Base-by-base conservation (phyloP, 2,113 vertebrate species). In the Ochotona princeps region DNA sequence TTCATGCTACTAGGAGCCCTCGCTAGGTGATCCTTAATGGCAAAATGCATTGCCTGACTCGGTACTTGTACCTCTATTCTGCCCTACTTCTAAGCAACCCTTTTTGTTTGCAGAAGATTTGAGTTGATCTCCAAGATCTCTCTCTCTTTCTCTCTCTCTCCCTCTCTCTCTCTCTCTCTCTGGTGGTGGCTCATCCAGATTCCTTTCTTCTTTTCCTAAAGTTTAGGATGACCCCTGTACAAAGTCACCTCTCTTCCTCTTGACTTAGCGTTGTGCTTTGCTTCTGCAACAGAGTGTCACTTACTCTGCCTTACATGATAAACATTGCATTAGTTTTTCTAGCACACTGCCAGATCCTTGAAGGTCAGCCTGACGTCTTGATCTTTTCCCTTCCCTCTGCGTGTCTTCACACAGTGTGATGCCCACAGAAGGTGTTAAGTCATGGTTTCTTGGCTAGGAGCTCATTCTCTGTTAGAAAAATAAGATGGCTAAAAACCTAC, bases 201-300 rank as follows among this genome's bases (percentile, higher is more conserved):
- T 12, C 90, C 94, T 49, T 66, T 32, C 65, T 84, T 51, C 63
- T 61, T 89, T 73, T 92, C n/a, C 25, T 12, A 28, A 87, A 92
- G 70, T 20, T 65, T 32, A 47, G 47, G 67, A 21, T 67, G 20
- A 83, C 90, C 79, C 72, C 63, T 67, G 14, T 3, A 51, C 70
- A 38, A 18, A 44, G 25, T 65, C 69, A 76, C 63, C 21, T 69
- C 13, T 67, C 79, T 80, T 67, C 13, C 28, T 78, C 32, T 38
- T 82, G 57, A 38, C 57, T 76, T 44, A 76, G 38, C 54, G 2
- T 5, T 32, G 47, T 61, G 7, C 30, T 67, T 83, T 73, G 51
- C 70, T 65, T 81, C 74, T 72, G 80, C 67, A 44, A 82, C 35
- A 18, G 11, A 73, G 26, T 28, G 76, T 32, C 57, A 67, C 67